Conservation (phyloP, 2,888 invertebrate genomes). For the Drosophila subquinaria region DNA sequence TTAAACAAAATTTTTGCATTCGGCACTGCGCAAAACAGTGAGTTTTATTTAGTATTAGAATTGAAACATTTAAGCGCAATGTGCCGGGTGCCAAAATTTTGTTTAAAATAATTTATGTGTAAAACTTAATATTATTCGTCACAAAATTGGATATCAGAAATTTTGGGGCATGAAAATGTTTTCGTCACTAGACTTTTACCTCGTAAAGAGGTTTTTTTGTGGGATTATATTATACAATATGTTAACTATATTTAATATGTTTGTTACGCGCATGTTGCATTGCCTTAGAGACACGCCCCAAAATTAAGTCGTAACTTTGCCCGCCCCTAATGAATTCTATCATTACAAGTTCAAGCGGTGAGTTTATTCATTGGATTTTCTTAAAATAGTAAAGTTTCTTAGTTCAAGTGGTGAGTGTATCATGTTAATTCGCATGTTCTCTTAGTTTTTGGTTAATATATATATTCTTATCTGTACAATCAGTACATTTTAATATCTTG, state of each 20-base stretch:
- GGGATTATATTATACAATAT: slow-evolving; percentile 19
- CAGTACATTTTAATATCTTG: slow-evolving; percentile 4
- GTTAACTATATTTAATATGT: slow-evolving; percentile 30
- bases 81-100: too few species aligned
- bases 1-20: too few species aligned
- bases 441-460: neutral
- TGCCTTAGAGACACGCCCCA: slow-evolving; percentile 31
- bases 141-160: too few species aligned
- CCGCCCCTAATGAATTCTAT: neutral
- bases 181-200: too few species aligned
- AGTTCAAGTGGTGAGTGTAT: neutral
- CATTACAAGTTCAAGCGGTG: slow-evolving; percentile 20
- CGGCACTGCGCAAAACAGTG: too few species aligned
- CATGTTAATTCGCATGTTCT: slow-evolving; percentile 16
- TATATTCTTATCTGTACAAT: slow-evolving; percentile 12
- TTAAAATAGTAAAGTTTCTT: slow-evolving; percentile 4
- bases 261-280: slow-evolving; percentile 49
- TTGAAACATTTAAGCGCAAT: too few species aligned
- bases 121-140: too few species aligned
- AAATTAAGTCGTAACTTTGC: neutral
- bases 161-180: too few species aligned
- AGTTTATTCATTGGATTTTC: slow-evolving; percentile 3
- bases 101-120: too few species aligned
- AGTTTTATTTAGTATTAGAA: too few species aligned
- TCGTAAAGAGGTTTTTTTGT: too few species aligned